These are phyloP conservation scores for Gonioctena quinquepunctata DNA, from an alignment of 1,140 invertebrate species.

Conservation along the genomic window DNA sequence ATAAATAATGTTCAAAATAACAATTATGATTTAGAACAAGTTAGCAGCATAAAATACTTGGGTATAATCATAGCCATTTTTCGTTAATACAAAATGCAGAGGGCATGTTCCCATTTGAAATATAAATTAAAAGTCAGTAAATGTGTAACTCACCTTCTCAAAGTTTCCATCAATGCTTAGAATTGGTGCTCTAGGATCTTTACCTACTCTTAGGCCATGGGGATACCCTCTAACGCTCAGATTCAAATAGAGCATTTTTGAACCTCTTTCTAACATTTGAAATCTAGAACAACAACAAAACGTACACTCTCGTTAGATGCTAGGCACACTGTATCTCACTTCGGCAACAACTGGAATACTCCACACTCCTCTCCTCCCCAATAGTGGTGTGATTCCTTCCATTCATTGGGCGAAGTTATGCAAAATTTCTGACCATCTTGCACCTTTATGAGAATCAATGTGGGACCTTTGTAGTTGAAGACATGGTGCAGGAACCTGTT, in stretches of 20 bases:
- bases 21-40: no score
- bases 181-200: slow-evolving; percentile 74
- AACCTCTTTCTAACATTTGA: slow-evolving; percentile 67
- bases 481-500: slow-evolving; percentile 90
- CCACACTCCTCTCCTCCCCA: slow-evolving; percentile 79
- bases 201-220: slow-evolving; percentile 79
- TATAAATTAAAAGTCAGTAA: background rate
- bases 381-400: slow-evolving; percentile 83
- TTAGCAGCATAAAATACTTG: no score
- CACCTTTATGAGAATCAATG: slow-evolving; percentile 72
- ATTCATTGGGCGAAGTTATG: slow-evolving; percentile 77
- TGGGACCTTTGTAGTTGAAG: slow-evolving; percentile 81
- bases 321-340: slow-evolving; percentile 66
- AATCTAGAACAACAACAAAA: slow-evolving; percentile 59
- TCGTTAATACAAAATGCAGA: background rate
- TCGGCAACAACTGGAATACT: slow-evolving; percentile 78
- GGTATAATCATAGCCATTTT: no score
- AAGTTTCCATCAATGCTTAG: slow-evolving; percentile 76
- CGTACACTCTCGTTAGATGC: no score
- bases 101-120: background rate
- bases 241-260: slow-evolving; percentile 84
- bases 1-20: no score
- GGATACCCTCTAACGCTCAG: slow-evolving; percentile 82
- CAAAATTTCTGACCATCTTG: slow-evolving; percentile 74
- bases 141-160: slow-evolving; percentile 58